These are phyloP conservation scores for Entomobrya multifasciata DNA, from an alignment of 2,888 invertebrate species.

Conservation along the genomic window DNA sequence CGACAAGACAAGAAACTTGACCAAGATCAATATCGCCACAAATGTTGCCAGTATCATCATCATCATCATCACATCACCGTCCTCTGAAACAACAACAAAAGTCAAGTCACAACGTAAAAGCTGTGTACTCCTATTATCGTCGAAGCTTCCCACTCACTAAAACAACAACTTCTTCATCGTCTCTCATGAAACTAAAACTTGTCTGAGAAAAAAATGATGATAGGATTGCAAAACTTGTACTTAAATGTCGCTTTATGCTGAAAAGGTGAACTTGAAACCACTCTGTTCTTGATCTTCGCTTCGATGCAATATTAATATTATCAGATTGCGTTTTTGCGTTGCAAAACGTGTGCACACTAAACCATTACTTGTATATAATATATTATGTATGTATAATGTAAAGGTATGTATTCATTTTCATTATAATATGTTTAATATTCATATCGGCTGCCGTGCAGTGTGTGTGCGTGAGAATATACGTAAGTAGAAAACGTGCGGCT, in stretches of 20 bases:
- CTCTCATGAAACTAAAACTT: constrained; percentile 39
- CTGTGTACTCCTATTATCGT: not conserved
- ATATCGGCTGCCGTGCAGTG: not conserved
- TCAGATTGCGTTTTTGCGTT: too few species aligned
- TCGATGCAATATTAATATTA: not conserved
- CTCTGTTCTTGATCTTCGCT: constrained; percentile 37
- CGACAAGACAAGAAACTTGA: constrained; percentile 64
- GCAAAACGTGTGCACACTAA: too few species aligned
- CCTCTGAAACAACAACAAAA: not conserved
- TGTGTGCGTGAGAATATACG: constrained; percentile 7
- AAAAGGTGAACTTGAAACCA: constrained; percentile 57
- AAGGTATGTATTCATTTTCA: constrained; percentile 12
- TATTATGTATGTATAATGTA: not conserved
- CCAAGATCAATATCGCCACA: constrained; percentile 62
- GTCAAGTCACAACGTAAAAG: not conserved
- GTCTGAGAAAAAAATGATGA: constrained; percentile 40
- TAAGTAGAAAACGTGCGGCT: constrained; percentile 14
- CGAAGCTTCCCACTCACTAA: constrained; percentile 37
- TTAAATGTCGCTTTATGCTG: constrained; percentile 40
- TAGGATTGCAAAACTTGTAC: constrained; percentile 43
- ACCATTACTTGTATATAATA: too few species aligned
- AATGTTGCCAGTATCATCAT: not conserved
- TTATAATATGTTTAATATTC: not conserved
- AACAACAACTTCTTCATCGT: constrained; percentile 28
- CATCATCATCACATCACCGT: not conserved